A percentile compares a stretch with the other conserved stretches of the same genome.
Evolutionary conservation across 2,888 invertebrate species (phyloP).

Genomic region (Chironomus riparius): DNA sequence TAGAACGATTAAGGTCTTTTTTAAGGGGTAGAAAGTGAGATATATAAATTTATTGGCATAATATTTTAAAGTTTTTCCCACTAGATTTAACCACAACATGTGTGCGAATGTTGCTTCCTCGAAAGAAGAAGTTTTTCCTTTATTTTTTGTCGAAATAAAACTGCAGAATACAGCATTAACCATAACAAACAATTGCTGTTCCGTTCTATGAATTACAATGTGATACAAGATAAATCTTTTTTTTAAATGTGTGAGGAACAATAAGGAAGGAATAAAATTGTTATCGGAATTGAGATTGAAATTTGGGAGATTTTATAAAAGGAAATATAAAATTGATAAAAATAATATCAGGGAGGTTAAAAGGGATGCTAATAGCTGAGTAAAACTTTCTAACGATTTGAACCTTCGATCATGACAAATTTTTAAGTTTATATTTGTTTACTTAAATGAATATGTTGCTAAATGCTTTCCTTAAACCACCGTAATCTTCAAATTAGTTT

Average conservation of each 20-base stretch:
- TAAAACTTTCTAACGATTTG: too few species aligned
- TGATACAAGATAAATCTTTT: background rate
- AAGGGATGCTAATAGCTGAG: too few species aligned
- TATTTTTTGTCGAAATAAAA: background rate
- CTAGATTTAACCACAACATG: conserved; percentile 18
- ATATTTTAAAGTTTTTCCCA: conserved; percentile 26
- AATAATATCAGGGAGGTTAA: background rate
- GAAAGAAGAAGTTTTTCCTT: background rate
- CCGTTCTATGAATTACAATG: background rate
- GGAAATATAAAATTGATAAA: background rate
- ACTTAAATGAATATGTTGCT: too few species aligned
- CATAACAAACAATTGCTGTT: background rate
- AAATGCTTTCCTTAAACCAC: too few species aligned
- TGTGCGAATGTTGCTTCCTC: background rate
- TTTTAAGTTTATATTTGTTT: too few species aligned
- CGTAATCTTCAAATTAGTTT: too few species aligned
- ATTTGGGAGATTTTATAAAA: background rate
- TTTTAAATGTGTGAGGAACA: background rate
- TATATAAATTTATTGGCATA: conserved; percentile 17
- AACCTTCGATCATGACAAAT: too few species aligned
- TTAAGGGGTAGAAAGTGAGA: background rate
- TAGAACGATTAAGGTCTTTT: background rate
- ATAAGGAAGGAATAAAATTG: background rate
- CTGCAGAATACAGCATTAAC: background rate
- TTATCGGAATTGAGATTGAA: background rate